These are phyloP conservation scores for Amblyornis subalaris DNA, from an alignment of 2,113 vertebrate genomes.

Conservation along the genomic window DNA sequence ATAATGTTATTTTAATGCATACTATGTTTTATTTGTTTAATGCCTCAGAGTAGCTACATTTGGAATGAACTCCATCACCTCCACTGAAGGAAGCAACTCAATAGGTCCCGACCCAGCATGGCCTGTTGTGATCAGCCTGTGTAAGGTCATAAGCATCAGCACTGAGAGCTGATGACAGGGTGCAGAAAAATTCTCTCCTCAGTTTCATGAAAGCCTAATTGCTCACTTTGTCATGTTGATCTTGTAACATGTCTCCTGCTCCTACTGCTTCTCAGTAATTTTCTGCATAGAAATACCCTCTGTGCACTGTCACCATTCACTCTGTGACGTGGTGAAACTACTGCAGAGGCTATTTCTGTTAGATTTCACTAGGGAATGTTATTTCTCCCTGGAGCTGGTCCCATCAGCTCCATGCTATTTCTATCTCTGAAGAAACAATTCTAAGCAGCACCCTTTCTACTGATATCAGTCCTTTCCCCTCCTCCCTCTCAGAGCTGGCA, in stretches of 20 bases:
- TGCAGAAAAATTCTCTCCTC: neutral
- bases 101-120: neutral
- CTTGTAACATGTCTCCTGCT: neutral
- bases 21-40: slow-evolving; percentile 24
- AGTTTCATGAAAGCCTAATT: slow-evolving; percentile 6
- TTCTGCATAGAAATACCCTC: neutral
- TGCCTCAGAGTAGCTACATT: slow-evolving; percentile 40
- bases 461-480: neutral
- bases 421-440: neutral
- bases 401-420: neutral
- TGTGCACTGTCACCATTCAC: slow-evolving; percentile 1
- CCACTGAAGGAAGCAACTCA: neutral
- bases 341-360: neutral
- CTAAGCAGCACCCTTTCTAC: neutral
- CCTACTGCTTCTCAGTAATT: neutral
- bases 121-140: neutral
- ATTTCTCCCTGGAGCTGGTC: neutral
- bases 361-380: neutral
- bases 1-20: slow-evolving; percentile 24
- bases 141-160: neutral
- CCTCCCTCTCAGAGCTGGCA: neutral
- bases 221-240: slow-evolving; percentile 29
- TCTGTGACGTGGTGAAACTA: neutral
- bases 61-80: slow-evolving; percentile 44
- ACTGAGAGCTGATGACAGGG: neutral